A percentile compares a stretch with the other conserved stretches of the same genome.
Evolutionary conservation across 2,888 invertebrate genomes (phyloP).

Genomic region (Glyphotaelius pellucidus): DNA sequence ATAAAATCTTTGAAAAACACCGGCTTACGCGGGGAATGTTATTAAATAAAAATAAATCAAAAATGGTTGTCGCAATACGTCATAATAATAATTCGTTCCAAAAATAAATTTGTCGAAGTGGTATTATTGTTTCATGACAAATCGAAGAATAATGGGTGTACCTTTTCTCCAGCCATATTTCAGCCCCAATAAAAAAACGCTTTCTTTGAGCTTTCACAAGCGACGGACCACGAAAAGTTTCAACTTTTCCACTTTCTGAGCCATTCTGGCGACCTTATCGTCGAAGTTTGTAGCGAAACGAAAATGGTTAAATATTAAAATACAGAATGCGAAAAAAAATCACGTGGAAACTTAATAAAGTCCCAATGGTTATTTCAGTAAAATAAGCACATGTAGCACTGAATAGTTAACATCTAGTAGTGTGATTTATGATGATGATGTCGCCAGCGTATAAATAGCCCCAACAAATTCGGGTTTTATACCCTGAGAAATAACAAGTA

Average conservation of each 20-base stretch:
- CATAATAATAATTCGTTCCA: not conserved
- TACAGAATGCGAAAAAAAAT: not conserved
- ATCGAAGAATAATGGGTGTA: not conserved
- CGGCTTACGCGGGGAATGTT: not conserved
- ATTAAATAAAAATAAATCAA: not conserved
- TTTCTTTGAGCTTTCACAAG: not conserved
- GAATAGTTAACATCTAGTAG: not conserved
- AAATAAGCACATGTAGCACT: not conserved
- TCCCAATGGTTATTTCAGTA: not conserved
- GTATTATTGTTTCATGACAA: not conserved
- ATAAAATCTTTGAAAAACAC: too few relatives aligned
- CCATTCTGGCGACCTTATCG: not conserved
- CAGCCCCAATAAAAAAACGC: not conserved
- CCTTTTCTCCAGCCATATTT: not conserved
- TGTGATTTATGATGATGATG: too few relatives aligned
- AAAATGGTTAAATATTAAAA: not conserved
- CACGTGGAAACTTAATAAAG: not conserved
- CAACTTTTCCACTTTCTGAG: not conserved
- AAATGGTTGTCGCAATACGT: too few relatives aligned
- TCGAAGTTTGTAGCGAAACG: slow-evolving; percentile 8
- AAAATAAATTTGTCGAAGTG: not conserved
- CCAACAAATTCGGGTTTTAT: too few relatives aligned
- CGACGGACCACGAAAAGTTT: not conserved
- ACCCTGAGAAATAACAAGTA: too few relatives aligned
- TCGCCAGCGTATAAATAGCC: too few relatives aligned